Percentiles rank a stretch among this genome's conserved stretches.
Conservation (phyloP, 2,797 vertebrate species). For the Trematomus bernacchii region DNA sequence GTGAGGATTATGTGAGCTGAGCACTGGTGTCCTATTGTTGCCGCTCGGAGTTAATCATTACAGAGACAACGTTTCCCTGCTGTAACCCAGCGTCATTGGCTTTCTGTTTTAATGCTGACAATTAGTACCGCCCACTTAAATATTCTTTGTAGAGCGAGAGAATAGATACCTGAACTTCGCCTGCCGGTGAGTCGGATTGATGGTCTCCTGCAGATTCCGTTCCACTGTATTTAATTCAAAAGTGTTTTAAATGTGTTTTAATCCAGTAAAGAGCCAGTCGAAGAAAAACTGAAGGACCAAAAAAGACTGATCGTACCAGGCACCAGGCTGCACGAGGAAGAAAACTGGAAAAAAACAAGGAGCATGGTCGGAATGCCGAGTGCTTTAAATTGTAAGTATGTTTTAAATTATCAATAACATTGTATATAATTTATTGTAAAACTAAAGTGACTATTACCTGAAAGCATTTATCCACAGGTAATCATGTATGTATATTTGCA, state of each 20-base stretch:
- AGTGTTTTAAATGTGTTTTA: slow-evolving; percentile 1
- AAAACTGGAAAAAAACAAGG: slow-evolving; percentile 21
- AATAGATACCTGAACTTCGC: slow-evolving; percentile 28
- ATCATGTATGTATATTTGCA: background rate
- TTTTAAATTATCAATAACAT: background rate
- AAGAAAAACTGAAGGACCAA: slow-evolving; percentile 12
- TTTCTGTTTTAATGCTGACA: slow-evolving; percentile 39
- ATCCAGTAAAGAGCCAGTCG: background rate
- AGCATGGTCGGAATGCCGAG: slow-evolving; percentile 79
- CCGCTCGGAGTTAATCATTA: slow-evolving; percentile 55
- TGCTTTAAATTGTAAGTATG: slow-evolving; percentile 75
- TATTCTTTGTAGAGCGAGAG: background rate
- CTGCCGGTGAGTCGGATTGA: slow-evolving; percentile 3
- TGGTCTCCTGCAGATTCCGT: slow-evolving; percentile 3
- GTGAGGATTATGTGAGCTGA: slow-evolving; percentile 62
- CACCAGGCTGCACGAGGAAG: slow-evolving; percentile 11
- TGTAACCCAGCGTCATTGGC: slow-evolving; percentile 41
- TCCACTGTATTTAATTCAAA: background rate
- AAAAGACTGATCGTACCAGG: background rate
- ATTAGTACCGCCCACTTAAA: slow-evolving; percentile 45
- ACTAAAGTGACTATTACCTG: background rate
- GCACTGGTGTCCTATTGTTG: slow-evolving; percentile 52
- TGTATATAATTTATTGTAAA: background rate
- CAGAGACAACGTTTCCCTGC: slow-evolving; percentile 35
- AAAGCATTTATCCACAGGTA: slow-evolving; percentile 5